A percentile compares a stretch with the other conserved stretches of the same genome.
phyloP scores from a whole-genome alignment of 2,888 invertebrate species.

The Ichneumoninae sp. region DNA sequence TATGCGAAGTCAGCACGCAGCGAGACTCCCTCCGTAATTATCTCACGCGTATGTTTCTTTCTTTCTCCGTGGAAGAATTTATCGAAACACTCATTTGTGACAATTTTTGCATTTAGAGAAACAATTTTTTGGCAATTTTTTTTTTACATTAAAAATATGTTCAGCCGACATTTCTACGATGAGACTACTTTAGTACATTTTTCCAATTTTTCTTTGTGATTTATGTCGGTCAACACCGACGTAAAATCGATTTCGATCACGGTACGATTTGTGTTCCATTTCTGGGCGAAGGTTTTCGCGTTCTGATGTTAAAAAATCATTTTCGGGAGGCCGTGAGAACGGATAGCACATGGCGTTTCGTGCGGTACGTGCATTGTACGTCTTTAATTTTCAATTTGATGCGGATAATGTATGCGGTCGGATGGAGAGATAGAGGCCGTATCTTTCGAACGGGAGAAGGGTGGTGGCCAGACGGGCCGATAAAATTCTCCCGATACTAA shows the following conservation, averaged over 20 bases:
- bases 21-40: too few relatives aligned
- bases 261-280: neutral
- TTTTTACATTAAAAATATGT: neutral
- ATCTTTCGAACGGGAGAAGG: conserved; percentile 24
- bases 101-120: neutral
- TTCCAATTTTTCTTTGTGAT: neutral
- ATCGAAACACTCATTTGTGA: neutral
- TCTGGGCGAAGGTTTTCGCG: neutral
- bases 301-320: conserved; percentile 33
- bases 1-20: too few relatives aligned
- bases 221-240: neutral
- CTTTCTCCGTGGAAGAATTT: too few relatives aligned
- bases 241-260: neutral
- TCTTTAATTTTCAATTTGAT: conserved; percentile 58
- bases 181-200: neutral
- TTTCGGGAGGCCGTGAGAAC: conserved; percentile 13
- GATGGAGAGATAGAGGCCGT: neutral
- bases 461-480: conserved; percentile 63
- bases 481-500: conserved; percentile 79
- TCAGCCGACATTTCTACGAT: too few relatives aligned
- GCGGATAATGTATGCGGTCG: conserved; percentile 54
- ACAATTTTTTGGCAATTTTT: too few relatives aligned
- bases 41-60: neutral
- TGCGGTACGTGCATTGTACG: conserved; percentile 31
- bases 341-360: neutral